These are phyloP conservation scores for Neopelma chrysocephalum DNA, from an alignment of 2,797 vertebrate genomes.

Conservation along the genomic window DNA sequence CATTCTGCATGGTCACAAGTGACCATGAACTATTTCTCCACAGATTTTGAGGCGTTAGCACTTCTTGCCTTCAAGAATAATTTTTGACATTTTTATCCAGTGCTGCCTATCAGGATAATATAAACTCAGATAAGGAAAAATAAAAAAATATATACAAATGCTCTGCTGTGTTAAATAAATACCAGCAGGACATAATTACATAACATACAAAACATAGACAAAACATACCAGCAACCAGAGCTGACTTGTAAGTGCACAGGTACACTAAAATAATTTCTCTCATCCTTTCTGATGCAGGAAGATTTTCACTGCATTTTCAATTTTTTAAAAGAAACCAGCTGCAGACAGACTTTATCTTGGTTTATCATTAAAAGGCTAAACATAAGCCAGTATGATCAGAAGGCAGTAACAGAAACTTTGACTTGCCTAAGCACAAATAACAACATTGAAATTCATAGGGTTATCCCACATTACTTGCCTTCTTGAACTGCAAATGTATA, in stretches of 20 bases:
- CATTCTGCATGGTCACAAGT: not conserved
- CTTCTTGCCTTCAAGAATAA: not conserved
- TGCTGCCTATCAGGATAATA: not conserved
- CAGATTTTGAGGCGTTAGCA: not conserved
- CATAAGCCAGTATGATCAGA: not conserved
- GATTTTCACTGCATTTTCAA: not conserved
- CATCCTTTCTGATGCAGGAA: not conserved
- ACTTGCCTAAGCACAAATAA: slow-evolving; percentile 19
- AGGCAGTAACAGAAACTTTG: slow-evolving; percentile 5
- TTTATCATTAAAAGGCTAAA: slow-evolving; percentile 23
- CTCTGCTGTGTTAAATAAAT: not conserved
- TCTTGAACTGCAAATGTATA: slow-evolving; percentile 7
- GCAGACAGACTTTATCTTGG: not conserved
- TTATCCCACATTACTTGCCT: not conserved
- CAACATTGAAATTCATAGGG: slow-evolving; percentile 34
- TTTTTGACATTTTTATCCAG: not conserved
- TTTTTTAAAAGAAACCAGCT: not conserved
- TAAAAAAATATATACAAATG: not conserved
- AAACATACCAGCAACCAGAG: not conserved
- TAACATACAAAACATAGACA: not conserved
- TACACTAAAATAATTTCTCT: not conserved
- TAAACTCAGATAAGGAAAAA: not conserved
- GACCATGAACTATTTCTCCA: not conserved
- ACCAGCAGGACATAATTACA: not conserved
- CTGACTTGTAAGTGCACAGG: not conserved